phyloP scores from a whole-genome alignment of 92 coral and sea anemone species.

The Isaurus tuberculatus region DNA sequence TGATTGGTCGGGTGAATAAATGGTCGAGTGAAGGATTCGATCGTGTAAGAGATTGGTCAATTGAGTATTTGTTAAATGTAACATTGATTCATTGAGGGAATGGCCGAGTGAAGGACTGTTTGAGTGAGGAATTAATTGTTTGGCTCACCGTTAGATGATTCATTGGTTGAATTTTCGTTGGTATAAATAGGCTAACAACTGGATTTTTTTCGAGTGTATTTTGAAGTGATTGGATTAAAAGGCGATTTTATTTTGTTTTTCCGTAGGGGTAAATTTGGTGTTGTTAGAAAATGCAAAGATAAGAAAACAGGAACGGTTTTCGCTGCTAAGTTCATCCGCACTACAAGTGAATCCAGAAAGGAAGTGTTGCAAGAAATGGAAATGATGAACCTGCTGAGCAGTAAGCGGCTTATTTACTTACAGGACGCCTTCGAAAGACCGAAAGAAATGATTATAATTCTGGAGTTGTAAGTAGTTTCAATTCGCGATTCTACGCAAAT shows the following conservation, averaged over 20 bases:
- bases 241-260: too few relatives aligned
- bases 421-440: slow-evolving; percentile 98
- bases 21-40: too few relatives aligned
- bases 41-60: too few relatives aligned
- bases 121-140: too few relatives aligned
- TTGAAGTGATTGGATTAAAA: too few relatives aligned
- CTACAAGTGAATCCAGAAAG: slow-evolving; percentile 88
- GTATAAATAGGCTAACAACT: too few relatives aligned
- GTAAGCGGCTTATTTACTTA: slow-evolving; percentile 88
- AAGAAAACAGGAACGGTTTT: slow-evolving; percentile 84
- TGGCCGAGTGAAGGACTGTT: too few relatives aligned
- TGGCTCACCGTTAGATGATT: neutral
- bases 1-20: too few relatives aligned
- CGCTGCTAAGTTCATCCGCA: slow-evolving; percentile 95
- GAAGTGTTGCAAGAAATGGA: slow-evolving; percentile 93
- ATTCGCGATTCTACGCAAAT: too few relatives aligned
- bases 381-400: slow-evolving; percentile 95
- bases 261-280: slow-evolving; percentile 91
- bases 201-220: too few relatives aligned
- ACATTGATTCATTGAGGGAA: too few relatives aligned
- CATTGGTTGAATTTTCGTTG: neutral
- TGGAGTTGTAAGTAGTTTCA: slow-evolving; percentile 86
- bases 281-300: slow-evolving; percentile 89
- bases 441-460: slow-evolving; percentile 89
- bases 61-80: too few relatives aligned